phyloP scores from a whole-genome alignment of 2,888 invertebrate species.

The Dasysyrphus albostriatus region DNA sequence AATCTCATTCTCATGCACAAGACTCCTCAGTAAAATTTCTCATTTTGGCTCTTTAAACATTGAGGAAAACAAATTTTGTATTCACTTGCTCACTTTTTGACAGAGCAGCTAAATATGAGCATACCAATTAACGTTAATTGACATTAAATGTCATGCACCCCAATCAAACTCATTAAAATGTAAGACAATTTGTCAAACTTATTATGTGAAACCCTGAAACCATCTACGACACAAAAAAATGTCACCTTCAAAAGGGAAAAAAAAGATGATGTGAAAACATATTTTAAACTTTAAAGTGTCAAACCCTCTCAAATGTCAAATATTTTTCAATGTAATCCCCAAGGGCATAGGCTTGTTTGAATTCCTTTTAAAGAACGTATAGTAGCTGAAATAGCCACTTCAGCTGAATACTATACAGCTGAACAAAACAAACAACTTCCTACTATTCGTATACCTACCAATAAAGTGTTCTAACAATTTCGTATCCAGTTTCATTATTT shows the following conservation, averaged over 20 bases:
- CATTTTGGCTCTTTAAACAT: no score
- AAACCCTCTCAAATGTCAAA: background rate
- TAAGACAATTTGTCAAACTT: background rate
- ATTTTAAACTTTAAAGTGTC: background rate
- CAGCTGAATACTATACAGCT: background rate
- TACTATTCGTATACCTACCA: background rate
- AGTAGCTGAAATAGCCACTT: background rate
- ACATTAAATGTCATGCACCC: no score
- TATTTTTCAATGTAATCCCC: background rate
- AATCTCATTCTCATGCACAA: no score
- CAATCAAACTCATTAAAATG: no score
- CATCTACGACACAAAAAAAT: background rate
- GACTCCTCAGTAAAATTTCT: no score
- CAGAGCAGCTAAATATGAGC: no score
- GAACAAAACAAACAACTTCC: background rate
- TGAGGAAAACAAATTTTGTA: no score
- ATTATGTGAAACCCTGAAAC: background rate
- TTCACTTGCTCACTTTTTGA: no score
- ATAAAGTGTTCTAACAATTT: conserved; percentile 47
- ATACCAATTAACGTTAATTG: no score
- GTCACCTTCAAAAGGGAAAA: background rate
- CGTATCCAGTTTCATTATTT: conserved; percentile 71
- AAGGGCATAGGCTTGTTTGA: background rate
- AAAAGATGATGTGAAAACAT: background rate
- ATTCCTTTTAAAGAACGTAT: background rate